Conservation (phyloP, 2,113 vertebrate species). For the Hippocampus guttulatus region DNA sequence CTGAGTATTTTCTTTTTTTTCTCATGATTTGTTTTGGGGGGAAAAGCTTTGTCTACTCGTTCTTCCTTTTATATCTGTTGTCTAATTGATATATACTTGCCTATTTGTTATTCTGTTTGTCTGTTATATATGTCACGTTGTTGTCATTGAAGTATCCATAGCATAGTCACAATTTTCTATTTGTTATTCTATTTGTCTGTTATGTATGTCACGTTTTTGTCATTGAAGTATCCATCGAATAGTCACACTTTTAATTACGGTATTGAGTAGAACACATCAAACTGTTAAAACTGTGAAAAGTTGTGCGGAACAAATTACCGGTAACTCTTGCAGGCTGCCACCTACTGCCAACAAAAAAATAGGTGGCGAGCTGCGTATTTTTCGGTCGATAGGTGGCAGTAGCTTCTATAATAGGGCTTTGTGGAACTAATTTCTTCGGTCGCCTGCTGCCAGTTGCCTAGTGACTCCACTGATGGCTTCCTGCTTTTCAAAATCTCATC, state of each 20-base stretch:
- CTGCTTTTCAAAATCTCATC: slow-evolving; percentile 53
- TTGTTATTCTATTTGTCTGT: not conserved
- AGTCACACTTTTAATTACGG: not conserved
- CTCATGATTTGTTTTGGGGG: no score
- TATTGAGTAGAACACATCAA: not conserved
- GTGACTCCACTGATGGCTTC: slow-evolving; percentile 61
- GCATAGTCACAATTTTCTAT: no score
- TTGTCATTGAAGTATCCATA: not conserved
- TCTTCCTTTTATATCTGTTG: no score
- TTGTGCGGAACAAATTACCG: not conserved
- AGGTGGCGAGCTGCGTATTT: not conserved
- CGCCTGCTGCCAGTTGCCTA: slow-evolving; percentile 65
- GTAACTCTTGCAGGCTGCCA: not conserved
- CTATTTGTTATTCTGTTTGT: no score
- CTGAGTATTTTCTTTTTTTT: no score
- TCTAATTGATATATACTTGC: no score
- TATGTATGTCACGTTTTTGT: not conserved
- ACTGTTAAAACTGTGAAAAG: not conserved
- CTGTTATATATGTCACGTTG: not conserved
- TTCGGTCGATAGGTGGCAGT: slow-evolving; percentile 36
- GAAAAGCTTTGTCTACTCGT: no score
- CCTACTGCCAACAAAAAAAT: not conserved
- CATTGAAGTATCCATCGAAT: not conserved
- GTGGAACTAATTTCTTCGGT: slow-evolving; percentile 9
- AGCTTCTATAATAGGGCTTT: not conserved